Percentiles rank a stretch among this genome's conserved stretches.
Conservation (phyloP, 2,888 invertebrate species). For the Parasteatoda lunata region DNA sequence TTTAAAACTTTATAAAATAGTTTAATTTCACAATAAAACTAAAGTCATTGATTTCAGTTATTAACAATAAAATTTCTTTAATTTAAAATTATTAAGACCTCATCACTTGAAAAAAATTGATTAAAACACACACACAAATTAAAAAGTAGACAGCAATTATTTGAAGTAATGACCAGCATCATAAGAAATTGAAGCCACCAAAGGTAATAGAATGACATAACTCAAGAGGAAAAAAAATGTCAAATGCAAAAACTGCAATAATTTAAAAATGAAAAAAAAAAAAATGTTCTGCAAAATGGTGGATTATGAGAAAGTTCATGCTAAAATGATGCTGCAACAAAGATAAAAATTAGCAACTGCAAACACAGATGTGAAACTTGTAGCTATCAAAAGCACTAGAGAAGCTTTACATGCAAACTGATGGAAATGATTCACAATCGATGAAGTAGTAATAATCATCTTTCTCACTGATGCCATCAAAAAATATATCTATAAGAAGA, state of each 20-base stretch:
- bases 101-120: neutral
- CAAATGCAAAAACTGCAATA: neutral
- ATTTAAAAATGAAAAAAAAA: neutral
- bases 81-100: too few species aligned
- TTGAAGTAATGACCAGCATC: conserved; percentile 30
- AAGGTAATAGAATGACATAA: neutral
- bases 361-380: conserved; percentile 46
- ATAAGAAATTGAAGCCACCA: neutral
- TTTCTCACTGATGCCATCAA: conserved; percentile 54
- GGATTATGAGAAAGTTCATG: conserved; percentile 22
- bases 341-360: conserved; percentile 45
- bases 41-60: too few species aligned
- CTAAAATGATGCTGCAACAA: conserved; percentile 9
- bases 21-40: too few species aligned
- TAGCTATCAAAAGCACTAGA: conserved; percentile 57
- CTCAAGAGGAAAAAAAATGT: neutral
- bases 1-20: too few species aligned
- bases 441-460: conserved; percentile 41
- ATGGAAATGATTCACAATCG: conserved; percentile 58
- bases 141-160: neutral
- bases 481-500: conserved; percentile 41
- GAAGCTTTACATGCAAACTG: conserved; percentile 58
- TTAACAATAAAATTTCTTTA: too few species aligned
- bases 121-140: neutral
- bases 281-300: neutral